Base-by-base conservation (phyloP, 2,113 vertebrate species). In the Excalfactoria chinensis region DNA sequence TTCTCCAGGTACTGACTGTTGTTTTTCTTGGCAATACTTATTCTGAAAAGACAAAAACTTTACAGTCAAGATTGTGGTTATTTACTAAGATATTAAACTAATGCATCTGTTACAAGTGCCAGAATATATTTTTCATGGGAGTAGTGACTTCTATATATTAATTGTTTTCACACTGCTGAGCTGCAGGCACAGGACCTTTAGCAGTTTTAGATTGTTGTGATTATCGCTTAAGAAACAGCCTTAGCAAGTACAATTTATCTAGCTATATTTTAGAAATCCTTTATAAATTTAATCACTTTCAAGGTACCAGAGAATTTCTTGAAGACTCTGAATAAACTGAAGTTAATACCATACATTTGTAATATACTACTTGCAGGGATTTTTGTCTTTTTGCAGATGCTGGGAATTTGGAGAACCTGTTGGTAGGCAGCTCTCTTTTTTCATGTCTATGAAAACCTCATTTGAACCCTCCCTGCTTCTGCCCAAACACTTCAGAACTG, bases 21-120 rank as follows among this genome's bases (percentile, higher is more conserved):
- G 55, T 69, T 43, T 63, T 5, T 91, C 86, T 94, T 93, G 72
- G 17, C 66, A 67, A 5, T 70, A 55, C 19, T 79, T 86, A 59
- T 7, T 49, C 18, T 41, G 70, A 30, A 90, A 72, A 84, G 10
- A 53, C 26, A 15, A 55, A 53, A 25, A 51, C 73, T 7, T 26
- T 81, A 30, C 68, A 76, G 40, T 51, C 44, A 86, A 72, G n/a
- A 48, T 41, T 56, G 22, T 67, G 71, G 3, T 72, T 89, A 7
- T 66, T 93, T 84, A 69, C 35, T n/a, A 66, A 62, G 44, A 13
- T 53, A 41, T 34, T 67, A 40, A 18, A 19, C 48, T 70, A 74
- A 59, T 73, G 49, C 34, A 70, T 76, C 44, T 73, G 7, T 23
- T 71, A 17, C 4, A 46, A 70, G 49, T 60, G 66, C 35, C 66